Evolutionary conservation across 1,140 invertebrate species (phyloP).

Genomic region (Drosophila paulistorum): DNA sequence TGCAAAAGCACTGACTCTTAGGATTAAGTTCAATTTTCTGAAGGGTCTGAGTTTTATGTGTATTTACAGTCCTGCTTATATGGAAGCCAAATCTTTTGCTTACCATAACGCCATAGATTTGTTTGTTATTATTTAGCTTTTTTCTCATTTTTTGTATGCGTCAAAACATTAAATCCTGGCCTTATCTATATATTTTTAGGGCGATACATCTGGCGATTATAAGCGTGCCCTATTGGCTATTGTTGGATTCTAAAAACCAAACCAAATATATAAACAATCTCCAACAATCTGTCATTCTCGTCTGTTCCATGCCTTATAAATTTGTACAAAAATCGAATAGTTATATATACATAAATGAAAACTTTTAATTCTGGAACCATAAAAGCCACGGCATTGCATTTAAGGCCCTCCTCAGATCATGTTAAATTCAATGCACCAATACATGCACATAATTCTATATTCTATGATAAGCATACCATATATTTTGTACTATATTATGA

Average conservation of each 20-base stretch:
- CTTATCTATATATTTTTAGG: constrained; percentile 87
- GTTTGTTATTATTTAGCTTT: constrained; percentile 18
- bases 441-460: constrained; percentile 61
- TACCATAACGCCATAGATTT: constrained; percentile 4
- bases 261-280: constrained; percentile 39
- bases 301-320: constrained; percentile 70
- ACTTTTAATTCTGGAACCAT: constrained; percentile 51
- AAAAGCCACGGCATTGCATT: constrained; percentile 60
- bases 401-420: constrained; percentile 64
- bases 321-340: constrained; percentile 70
- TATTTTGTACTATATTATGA: constrained; percentile 22
- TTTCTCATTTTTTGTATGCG: constrained; percentile 58
- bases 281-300: constrained; percentile 53
- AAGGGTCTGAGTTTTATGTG: not conserved
- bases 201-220: constrained; percentile 96
- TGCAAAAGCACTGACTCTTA: no score
- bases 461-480: constrained; percentile 24
- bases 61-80: constrained; percentile 3
- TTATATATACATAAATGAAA: constrained; percentile 34
- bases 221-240: constrained; percentile 93
- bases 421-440: constrained; percentile 61
- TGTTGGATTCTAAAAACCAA: constrained; percentile 86
- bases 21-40: no score
- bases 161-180: constrained; percentile 73
- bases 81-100: not conserved